phyloP scores from a whole-genome alignment of 2,113 vertebrate species.

The Chionodraco myersi region DNA sequence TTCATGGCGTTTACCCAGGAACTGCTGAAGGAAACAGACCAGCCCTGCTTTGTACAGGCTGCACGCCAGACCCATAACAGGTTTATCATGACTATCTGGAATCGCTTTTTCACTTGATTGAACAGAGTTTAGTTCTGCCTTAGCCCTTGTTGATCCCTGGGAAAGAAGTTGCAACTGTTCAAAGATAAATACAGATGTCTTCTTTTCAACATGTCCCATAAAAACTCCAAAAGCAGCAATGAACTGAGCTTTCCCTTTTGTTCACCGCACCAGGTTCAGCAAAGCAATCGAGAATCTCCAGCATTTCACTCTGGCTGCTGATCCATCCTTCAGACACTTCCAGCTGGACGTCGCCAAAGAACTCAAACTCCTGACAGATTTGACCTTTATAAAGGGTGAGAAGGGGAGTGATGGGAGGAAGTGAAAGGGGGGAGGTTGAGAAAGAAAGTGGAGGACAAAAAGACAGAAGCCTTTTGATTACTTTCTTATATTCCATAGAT shows the following conservation, averaged over 20 bases:
- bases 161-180: not conserved
- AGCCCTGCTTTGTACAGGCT: conserved; percentile 94
- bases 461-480: not conserved
- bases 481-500: not conserved
- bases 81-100: conserved; percentile 69
- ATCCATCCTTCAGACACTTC: conserved; percentile 93
- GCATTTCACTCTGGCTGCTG: conserved; percentile 89
- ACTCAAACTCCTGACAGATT: conserved; percentile 91
- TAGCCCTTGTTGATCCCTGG: not conserved
- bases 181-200: not conserved
- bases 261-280: conserved; percentile 83
- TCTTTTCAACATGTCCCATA: not conserved
- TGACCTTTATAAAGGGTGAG: conserved; percentile 93
- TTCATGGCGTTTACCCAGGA: conserved; percentile 94
- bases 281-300: conserved; percentile 92
- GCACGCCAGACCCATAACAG: conserved; percentile 93
- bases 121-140: not conserved
- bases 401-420: not conserved
- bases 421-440: not conserved
- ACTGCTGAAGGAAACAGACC: conserved; percentile 94
- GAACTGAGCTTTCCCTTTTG: not conserved
- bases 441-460: not conserved
- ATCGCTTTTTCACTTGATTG: not conserved
- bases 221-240: not conserved
- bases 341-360: conserved; percentile 94